Evolutionary conservation across 1,140 invertebrate genomes (phyloP).

Genomic region (Lanistes nyassanus): DNA sequence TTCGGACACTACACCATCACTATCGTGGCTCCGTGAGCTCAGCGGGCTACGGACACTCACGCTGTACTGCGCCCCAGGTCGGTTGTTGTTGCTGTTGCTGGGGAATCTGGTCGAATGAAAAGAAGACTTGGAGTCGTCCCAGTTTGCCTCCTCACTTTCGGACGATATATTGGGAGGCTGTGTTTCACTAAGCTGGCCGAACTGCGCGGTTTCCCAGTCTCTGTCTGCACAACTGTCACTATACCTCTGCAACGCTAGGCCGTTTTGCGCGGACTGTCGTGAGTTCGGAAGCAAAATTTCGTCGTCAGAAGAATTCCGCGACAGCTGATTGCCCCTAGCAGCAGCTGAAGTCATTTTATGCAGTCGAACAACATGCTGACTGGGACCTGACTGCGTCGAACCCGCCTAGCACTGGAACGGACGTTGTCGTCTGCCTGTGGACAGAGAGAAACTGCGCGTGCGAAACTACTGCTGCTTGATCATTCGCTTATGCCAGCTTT

Average conservation of each 20-base stretch:
- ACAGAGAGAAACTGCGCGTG: too few relatives aligned
- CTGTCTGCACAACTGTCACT: background rate
- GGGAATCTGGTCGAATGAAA: background rate
- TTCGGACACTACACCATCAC: constrained; percentile 7
- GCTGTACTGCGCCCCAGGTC: background rate
- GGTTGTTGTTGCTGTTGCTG: background rate
- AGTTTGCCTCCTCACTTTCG: background rate
- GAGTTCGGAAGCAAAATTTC: background rate
- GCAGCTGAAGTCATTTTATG: background rate
- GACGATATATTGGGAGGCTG: background rate
- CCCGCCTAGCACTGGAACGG: background rate
- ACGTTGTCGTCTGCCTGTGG: background rate
- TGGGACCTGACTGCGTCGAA: background rate
- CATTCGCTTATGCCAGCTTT: too few relatives aligned
- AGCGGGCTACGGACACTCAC: constrained; percentile 6
- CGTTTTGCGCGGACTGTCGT: background rate
- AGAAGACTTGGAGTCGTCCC: background rate
- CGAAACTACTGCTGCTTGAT: too few relatives aligned
- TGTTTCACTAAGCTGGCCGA: background rate
- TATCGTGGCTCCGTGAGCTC: background rate
- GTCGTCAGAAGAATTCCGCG: background rate
- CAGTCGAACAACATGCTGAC: background rate
- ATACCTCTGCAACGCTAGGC: background rate
- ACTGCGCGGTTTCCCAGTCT: background rate
- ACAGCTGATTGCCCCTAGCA: background rate